These are phyloP conservation scores for Turdus rufiventris DNA, from an alignment of 2,113 vertebrate species.

Conservation along the genomic window DNA sequence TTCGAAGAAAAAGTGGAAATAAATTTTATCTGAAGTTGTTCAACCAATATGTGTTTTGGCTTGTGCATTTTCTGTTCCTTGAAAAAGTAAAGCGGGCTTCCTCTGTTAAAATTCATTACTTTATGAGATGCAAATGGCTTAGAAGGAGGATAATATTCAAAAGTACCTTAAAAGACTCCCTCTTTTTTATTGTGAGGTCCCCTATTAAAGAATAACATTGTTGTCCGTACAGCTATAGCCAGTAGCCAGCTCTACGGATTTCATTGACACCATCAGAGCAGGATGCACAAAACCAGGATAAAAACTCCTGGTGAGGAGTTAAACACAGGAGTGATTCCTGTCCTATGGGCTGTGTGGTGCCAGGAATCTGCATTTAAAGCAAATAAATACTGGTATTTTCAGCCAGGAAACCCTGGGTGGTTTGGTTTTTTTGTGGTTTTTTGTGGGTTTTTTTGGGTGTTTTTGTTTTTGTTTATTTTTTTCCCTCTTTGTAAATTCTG, in stretches of 20 bases:
- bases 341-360: neutral
- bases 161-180: neutral
- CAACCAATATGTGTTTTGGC: neutral
- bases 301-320: neutral
- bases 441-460: no score
- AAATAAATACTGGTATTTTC: neutral
- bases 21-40: neutral
- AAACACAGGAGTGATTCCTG: neutral
- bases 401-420: rapidly evolving
- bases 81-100: neutral
- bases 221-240: neutral
- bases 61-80: neutral
- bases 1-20: neutral
- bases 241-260: neutral
- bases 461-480: no score
- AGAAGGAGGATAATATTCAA: neutral
- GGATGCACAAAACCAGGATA: neutral
- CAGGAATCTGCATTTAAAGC: neutral
- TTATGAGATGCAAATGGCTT: neutral
- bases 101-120: neutral
- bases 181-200: neutral
- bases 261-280: neutral
- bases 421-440: no score
- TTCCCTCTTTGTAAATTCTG: rapidly evolving
- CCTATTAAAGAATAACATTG: neutral